Evolutionary conservation across 2,888 invertebrate species (phyloP), one percentile per base, ranked within the genome.

Genomic region (Scelioninae gen. 1): DNA sequence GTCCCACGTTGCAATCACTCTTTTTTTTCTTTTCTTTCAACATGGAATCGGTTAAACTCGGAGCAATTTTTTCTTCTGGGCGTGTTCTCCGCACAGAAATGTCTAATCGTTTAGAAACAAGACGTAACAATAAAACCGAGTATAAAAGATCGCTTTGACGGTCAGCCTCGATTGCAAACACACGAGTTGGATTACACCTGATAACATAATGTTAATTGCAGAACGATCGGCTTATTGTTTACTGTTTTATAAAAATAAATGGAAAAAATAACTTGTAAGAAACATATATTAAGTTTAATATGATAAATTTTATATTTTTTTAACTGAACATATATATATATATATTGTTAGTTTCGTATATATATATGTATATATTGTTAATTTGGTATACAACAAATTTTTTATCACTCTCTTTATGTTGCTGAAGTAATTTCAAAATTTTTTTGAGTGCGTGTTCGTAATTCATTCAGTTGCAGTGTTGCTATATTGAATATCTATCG

Each of bases 151-250:
- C 40, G 45, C 62, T 47, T 0, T 47, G 47, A 63, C 62, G 62
- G 31, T 31, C 62, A 49, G 47, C 47, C 49, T 63, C 32, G 63
- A 63, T 63, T 49, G 63, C 63, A 11, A 63, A 49, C 63, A 63
- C 63, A 47, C 63, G 63, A 63, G 47, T 11, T 11, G 34, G 34
- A 63, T 63, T 47, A 31, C 16, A 23, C 11, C 16, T 29, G 43
- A 29, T 60, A 60, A 60, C 63, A 63, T n/a, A n/a, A n/a, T 49
- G 47, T 63, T 63, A 63, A 63, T 63, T 62, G 31, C 47, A 11
- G 45, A 62, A 47, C 31, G 62, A 47, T 62, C 62, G 32, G 31
- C 47, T 62, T 62, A 62, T 29, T 31, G 45, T 62, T 47, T 40
- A 32, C 62, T 13, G 47, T 1, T 47, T 53, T 6, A 31, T 53